Conservation (phyloP, 1,140 invertebrate species). For the Caenorhabditis elegans region DNA sequence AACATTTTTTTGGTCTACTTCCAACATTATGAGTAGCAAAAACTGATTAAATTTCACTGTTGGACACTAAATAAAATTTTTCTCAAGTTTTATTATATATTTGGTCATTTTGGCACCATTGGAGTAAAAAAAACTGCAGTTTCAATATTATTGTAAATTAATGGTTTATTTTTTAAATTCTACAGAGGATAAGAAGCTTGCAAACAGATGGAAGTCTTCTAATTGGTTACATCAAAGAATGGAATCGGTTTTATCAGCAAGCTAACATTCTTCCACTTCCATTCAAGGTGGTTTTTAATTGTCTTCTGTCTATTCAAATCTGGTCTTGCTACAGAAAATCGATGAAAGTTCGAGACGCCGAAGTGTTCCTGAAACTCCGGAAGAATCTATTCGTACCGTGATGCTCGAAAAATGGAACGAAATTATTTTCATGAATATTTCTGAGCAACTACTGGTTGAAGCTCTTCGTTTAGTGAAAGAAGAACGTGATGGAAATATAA, state of each 20-base stretch:
- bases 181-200: constrained; percentile 23
- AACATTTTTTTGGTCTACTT: too few relatives aligned
- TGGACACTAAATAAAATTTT: too few relatives aligned
- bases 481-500: constrained; percentile 86
- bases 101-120: too few relatives aligned
- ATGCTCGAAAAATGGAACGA: constrained; percentile 36
- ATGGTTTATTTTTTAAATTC: background rate
- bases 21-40: too few relatives aligned
- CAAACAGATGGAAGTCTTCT: constrained; percentile 33
- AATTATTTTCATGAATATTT: constrained; percentile 85
- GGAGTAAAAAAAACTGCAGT: too few relatives aligned
- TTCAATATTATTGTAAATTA: too few relatives aligned
- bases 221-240: constrained; percentile 7
- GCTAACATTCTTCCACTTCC: constrained; percentile 33
- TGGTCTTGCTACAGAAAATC: background rate
- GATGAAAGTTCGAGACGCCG: background rate
- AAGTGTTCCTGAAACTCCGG: background rate
- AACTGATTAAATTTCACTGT: too few relatives aligned
- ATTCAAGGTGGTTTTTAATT: constrained; percentile 26
- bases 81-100: too few relatives aligned
- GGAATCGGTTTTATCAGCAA: constrained; percentile 18
- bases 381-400: background rate
- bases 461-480: constrained; percentile 95
- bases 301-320: background rate
- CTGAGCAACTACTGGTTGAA: constrained; percentile 87